Evolutionary conservation across 2,113 vertebrate genomes (phyloP).

Genomic region (Saguinus midas): DNA sequence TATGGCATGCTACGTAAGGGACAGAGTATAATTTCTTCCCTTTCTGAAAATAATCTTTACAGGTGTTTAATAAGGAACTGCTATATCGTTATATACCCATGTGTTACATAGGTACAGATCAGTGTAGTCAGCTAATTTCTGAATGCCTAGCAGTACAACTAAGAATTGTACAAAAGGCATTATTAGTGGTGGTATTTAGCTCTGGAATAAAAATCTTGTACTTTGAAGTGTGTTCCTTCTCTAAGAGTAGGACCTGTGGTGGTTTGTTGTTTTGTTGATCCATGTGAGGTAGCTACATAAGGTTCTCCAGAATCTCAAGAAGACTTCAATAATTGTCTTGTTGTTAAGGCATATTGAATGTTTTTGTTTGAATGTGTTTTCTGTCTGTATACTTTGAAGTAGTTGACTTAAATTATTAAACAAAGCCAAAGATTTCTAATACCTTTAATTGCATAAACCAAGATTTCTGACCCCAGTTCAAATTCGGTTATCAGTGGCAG

Average conservation of each 20-base stretch:
- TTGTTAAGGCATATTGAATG: background rate
- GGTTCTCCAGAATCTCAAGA: conserved; percentile 3
- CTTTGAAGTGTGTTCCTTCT: background rate
- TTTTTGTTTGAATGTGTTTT: conserved; percentile 40
- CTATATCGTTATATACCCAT: background rate
- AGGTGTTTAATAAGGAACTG: background rate
- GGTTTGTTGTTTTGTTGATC: background rate
- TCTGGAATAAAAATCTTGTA: conserved; percentile 27
- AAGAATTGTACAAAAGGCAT: background rate
- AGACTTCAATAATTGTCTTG: background rate
- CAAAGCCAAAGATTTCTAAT: conserved; percentile 44
- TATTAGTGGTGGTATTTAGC: background rate
- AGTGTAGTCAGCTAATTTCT: background rate
- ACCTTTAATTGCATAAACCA: conserved; percentile 19
- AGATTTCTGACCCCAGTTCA: conserved; percentile 6
- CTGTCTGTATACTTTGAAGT: background rate
- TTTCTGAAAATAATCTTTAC: conserved; percentile 30
- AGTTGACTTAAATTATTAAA: conserved; percentile 25
- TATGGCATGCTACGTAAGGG: background rate
- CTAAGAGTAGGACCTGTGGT: background rate
- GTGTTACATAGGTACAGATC: background rate
- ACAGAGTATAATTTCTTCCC: background rate
- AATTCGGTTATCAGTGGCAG: conserved; percentile 13
- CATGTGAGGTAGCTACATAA: background rate
- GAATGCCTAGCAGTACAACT: background rate